Evolutionary conservation across 1,140 invertebrate species (phyloP), one percentile per base, ranked within the genome.

Genomic region (Plectus sambesii): DNA sequence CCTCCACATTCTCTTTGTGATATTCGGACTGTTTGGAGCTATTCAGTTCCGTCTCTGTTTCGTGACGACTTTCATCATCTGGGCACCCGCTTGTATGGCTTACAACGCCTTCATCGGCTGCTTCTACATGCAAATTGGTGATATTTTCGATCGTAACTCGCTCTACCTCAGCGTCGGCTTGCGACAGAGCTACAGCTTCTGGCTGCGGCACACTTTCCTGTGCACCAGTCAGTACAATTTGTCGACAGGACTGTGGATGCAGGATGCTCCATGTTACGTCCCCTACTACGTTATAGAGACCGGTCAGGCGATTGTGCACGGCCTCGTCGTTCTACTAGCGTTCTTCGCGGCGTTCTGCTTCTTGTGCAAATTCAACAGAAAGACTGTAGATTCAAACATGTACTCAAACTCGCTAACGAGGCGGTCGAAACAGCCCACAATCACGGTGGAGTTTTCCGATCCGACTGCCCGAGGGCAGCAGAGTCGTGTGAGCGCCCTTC

Each of bases 161-260:
- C n/a, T n/a, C n/a, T n/a, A n/a, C n/a, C 41, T 58, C 5, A 58
- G 57, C 5, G 53, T 47, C n/a, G 55, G 55, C 8, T 45, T 58
- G 17, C 55, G 53, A 8, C 53, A 49, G 33, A 52, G 57, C n/a
- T 43, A 60, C 43, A 60, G 57, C 24, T 58, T 58, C 35, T 58
- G 60, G 24, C 23, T 58, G 8, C 37, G 45, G 20, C 53, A 58
- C 24, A 58, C 59, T n/a, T 58, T 54, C 6, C 15, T 60, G 9
- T 58, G 55, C 33, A 37, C 23, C 20, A n/a, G 57, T 6, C 42
- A 49, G 8, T 58, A 60, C 53, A 61, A 58, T 36, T 49, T 58
- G 53, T 60, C 56, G 23, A 24, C 58, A 9, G 15, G 27, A 2
- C 35, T 33, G 20, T 58, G 58, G 55, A 26, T 29, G 12, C 55